Evolutionary conservation across 2,797 vertebrate species (phyloP).

Genomic region (Mormyrus proboscirostris): DNA sequence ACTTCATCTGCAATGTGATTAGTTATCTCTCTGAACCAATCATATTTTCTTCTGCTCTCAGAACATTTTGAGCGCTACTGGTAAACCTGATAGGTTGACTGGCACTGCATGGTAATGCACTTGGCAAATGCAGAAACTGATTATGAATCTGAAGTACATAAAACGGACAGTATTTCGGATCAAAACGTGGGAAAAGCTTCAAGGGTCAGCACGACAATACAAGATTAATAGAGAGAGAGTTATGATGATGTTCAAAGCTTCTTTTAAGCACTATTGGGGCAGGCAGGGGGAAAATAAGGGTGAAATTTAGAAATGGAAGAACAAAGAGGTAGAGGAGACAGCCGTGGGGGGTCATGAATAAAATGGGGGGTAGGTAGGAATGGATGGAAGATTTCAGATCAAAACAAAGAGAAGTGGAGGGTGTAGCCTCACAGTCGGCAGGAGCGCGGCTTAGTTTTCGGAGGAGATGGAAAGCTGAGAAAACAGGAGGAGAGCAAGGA

Average conservation of each 20-base stretch:
- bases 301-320: conserved; percentile 43
- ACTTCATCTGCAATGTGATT: not conserved
- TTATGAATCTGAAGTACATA: not conserved
- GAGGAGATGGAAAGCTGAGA: conserved; percentile 27
- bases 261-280: conserved; percentile 39
- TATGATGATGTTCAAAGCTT: not conserved
- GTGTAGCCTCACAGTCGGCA: not conserved
- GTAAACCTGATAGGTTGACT: not conserved
- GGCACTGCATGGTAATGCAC: not conserved
- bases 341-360: conserved; percentile 1
- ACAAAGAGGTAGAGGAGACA: conserved; percentile 39
- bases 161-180: not conserved
- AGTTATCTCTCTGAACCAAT: not conserved
- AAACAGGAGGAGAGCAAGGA: not conserved
- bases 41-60: not conserved
- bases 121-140: not conserved
- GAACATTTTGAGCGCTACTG: not conserved
- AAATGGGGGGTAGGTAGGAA: not conserved
- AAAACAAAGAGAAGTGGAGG: conserved; percentile 16
- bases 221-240: not conserved
- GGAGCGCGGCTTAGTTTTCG: not conserved
- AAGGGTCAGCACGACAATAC: not conserved
- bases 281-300: conserved; percentile 20
- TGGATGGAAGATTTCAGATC: conserved; percentile 24
- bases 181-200: not conserved